Evolutionary conservation across 2,797 vertebrate species (phyloP).

Genomic region (Megalops cyprinoides): DNA sequence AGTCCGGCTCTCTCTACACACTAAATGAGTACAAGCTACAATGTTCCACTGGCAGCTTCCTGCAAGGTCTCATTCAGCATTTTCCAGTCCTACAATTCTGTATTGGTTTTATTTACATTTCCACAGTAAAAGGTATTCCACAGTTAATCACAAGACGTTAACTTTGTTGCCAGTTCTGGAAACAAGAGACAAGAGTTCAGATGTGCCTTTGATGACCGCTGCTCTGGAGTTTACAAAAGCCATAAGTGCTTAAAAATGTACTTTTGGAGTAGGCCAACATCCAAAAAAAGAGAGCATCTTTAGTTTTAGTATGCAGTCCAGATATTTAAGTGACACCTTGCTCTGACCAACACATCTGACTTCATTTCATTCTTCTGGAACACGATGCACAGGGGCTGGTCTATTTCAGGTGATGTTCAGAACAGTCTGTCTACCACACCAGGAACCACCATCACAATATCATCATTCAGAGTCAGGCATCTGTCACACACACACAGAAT

Average conservation of each 20-base stretch:
- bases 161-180: too few species aligned
- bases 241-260: constrained; percentile 50
- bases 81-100: constrained; percentile 13
- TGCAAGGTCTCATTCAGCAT: constrained; percentile 17
- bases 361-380: constrained; percentile 33
- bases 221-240: constrained; percentile 42
- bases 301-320: constrained; percentile 54
- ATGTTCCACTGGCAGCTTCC: constrained; percentile 26
- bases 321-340: constrained; percentile 56
- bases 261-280: constrained; percentile 32
- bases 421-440: neutral
- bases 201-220: too few species aligned
- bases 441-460: neutral
- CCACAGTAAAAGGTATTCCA: neutral
- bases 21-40: too few species aligned
- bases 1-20: too few species aligned
- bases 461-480: neutral
- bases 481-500: neutral
- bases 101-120: constrained; percentile 24
- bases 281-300: constrained; percentile 61
- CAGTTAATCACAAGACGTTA: too few species aligned
- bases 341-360: constrained; percentile 40
- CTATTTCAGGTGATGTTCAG: neutral
- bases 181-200: too few species aligned
- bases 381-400: constrained; percentile 29